These are phyloP conservation scores for Hylia prasina DNA, from an alignment of 2,113 vertebrate species.

Conservation along the genomic window DNA sequence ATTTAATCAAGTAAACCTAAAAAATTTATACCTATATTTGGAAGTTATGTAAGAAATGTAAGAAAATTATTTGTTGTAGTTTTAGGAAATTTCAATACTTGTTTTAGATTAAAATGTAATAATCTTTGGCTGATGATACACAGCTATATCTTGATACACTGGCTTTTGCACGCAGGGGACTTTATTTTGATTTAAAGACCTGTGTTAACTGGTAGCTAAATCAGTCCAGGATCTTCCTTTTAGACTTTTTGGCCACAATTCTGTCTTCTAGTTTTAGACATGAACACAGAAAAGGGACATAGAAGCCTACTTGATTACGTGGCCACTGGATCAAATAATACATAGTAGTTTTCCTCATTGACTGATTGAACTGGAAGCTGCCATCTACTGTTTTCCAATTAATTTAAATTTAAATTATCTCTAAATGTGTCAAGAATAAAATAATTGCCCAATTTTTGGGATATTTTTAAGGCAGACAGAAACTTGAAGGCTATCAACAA, in stretches of 20 bases:
- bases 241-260: neutral
- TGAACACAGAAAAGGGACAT: neutral
- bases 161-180: neutral
- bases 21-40: neutral
- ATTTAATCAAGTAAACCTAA: slow-evolving; percentile 9
- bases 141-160: neutral
- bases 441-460: neutral
- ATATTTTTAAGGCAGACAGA: neutral
- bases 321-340: neutral
- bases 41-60: neutral
- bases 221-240: neutral
- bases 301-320: neutral
- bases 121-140: neutral
- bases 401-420: neutral
- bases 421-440: neutral
- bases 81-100: neutral
- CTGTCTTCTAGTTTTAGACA: neutral
- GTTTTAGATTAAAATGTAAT: neutral
- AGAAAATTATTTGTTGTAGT: neutral
- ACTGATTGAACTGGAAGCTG: neutral
- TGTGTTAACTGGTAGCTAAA: neutral
- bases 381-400: neutral
- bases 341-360: neutral
- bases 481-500: neutral
- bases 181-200: neutral